Evolutionary conservation across 2,888 invertebrate genomes (phyloP), one percentile per base, ranked within the genome.

Genomic region (Hermodice carunculata): DNA sequence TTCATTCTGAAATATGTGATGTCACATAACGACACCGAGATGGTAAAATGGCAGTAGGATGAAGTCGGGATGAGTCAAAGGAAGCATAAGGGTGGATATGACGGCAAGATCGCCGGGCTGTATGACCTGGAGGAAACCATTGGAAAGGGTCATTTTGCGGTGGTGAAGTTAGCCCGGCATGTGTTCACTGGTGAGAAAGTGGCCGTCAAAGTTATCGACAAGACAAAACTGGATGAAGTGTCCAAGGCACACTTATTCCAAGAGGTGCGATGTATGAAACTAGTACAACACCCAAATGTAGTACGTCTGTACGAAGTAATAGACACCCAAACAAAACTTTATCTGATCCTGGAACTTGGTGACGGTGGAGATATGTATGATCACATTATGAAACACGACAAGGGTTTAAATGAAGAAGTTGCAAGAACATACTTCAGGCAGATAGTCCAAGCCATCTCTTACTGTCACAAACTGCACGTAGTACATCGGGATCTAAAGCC

Each of bases 181-280:
- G 98, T 98, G 64, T 98, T 99, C 87, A 99, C 99, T 58, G 98
- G 98, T 40, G 97, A 97, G 89, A 96, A 96, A 88, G 98, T 98
- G 63, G 96, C 96, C 61, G 96, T 96, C 60, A 96, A 96, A 91
- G 89, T 99, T 70, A 99, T 99, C 82, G 99, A 99, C 87, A 99
- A 99, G 88, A 95, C 93, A 79, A 98, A 98, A 88, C 88, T 99
- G 79, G 98, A 99, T 87, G 95, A 96, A 79, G 92, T 96, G 43
- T 97, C 98, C 22, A 92, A 94, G 82, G 93, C 95, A 66, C 98
- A 99, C 90, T 91, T 99, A 76, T 86, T 85, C 70, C 85, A 86
- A 72, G 87, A 94, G 92, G 89, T 95, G 70, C 91, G 96, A 73
- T 98, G 98, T 86, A 98, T 98, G 98, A 98, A 98, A 88, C 88